Conservation (phyloP, 2,888 invertebrate species). For the Polia nebulosa region DNA sequence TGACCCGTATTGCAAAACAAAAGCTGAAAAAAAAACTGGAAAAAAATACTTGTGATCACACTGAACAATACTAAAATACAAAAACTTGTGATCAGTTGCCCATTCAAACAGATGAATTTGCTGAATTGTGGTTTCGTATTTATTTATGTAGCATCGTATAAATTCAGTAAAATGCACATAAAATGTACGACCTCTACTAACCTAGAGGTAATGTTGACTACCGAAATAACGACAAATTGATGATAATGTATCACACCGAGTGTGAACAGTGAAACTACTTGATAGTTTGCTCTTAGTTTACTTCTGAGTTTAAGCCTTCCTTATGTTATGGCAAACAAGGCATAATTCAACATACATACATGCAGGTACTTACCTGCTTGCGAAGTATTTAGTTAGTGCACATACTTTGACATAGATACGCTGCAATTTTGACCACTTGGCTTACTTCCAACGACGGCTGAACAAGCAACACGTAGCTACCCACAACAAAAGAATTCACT, state of each 20-base stretch:
- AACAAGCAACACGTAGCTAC: background rate
- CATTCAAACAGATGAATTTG: background rate
- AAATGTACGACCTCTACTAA: background rate
- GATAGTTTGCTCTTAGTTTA: constrained; percentile 7
- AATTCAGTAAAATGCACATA: background rate
- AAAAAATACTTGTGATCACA: no score
- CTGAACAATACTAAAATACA: no score
- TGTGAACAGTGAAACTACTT: background rate
- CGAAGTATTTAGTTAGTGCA: constrained; percentile 1
- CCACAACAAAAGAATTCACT: background rate
- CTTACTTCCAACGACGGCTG: background rate
- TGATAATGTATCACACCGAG: constrained; percentile 3
- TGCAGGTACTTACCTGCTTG: background rate
- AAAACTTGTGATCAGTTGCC: background rate
- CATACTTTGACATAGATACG: background rate
- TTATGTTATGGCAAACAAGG: background rate
- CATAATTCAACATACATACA: constrained; percentile 5
- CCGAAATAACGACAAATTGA: background rate
- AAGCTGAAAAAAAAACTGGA: no score
- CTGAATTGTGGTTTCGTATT: background rate
- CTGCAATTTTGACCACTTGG: background rate
- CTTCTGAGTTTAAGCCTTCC: constrained; percentile 1
- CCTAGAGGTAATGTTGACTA: no score
- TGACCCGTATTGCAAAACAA: no score
- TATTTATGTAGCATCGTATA: background rate